Base-by-base conservation (phyloP, 2,797 vertebrate genomes). In the Coluber constrictor region DNA sequence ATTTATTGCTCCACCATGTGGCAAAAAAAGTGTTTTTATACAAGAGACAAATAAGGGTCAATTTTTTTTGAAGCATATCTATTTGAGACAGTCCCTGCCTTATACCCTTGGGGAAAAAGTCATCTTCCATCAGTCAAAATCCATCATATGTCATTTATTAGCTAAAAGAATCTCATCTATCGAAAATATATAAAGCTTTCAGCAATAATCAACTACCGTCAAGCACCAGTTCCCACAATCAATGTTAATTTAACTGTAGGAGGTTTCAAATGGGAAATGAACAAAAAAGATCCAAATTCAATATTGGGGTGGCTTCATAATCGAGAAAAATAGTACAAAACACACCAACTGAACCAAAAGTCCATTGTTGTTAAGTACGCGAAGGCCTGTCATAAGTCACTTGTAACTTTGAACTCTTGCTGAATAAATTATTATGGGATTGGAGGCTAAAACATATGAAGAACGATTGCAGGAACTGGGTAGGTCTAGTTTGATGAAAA, bases 171-270 rank as follows among this genome's bases (percentile, higher is more conserved):
- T 63, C 87, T 32, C 7, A 37, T 32, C 9, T 61, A 57, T 43
- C 59, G 94, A 86, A 54, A 0, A 1, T 13, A 55, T 16, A 57
- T 87, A 89, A 27, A 88, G 86, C 2, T 92, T 25, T 0, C 43
- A 1, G 11, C 90, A 91, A 87, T 54, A 87, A 27, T 54, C 5
- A 87, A 87, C 6, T 10, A 20, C 56, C 1, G 3, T 5, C 16
- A 92, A 92, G 37, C 90, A 91, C 15, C 86, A 61, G 94, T 57
- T 90, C 29, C 87, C 25, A 79, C 91, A 79, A 74, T 83, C 86
- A 3, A 60, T 57, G 43, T 51, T 47, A 70, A 94, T 92, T 61
- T 87, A 94, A 63, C 66, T 55, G 47, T 0, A 0, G 37, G 3
- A 86, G 83, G 60, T 63, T 1, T n/a, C 88, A 83, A 74, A 57